Evolutionary conservation across 1,140 invertebrate genomes (phyloP).

Genomic region (Lepidostoma basale): DNA sequence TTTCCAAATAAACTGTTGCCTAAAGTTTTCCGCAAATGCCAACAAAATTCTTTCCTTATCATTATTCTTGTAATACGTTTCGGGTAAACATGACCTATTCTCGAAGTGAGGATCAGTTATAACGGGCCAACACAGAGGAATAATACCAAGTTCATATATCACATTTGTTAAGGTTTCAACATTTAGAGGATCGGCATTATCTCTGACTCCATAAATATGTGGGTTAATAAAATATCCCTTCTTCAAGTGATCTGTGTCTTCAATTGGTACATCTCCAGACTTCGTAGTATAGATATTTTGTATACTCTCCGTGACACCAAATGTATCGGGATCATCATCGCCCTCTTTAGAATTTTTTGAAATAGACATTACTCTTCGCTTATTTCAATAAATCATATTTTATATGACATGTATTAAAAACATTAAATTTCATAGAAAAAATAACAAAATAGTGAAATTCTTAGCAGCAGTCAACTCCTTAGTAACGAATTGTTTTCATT

Average conservation of each 20-base stretch:
- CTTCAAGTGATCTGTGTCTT: slow-evolving; percentile 16
- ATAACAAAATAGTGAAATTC: too few species aligned
- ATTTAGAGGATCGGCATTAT: slow-evolving; percentile 24
- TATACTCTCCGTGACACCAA: slow-evolving; percentile 8
- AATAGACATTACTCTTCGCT: too few species aligned
- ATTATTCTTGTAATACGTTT: slow-evolving; percentile 73
- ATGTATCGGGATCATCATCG: too few species aligned
- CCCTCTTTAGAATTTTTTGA: too few species aligned
- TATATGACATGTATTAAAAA: too few species aligned
- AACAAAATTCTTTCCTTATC: slow-evolving; percentile 79
- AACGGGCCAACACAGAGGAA: slow-evolving; percentile 60
- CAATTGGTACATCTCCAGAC: not conserved
- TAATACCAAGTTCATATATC: slow-evolving; percentile 57
- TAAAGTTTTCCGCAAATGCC: slow-evolving; percentile 82
- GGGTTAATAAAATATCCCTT: slow-evolving; percentile 7
- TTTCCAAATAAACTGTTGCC: slow-evolving; percentile 73
- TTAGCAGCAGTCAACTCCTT: too few species aligned
- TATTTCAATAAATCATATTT: too few species aligned
- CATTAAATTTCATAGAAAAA: too few species aligned
- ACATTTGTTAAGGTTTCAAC: slow-evolving; percentile 51
- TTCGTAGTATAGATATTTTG: not conserved
- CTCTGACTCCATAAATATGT: slow-evolving; percentile 31
- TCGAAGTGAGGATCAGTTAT: slow-evolving; percentile 60
- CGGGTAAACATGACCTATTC: slow-evolving; percentile 65
- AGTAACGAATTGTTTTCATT: too few species aligned